A percentile compares a stretch with the other conserved stretches of the same genome.
These are phyloP conservation scores for Metridium senile DNA, from an alignment of 92 coral and sea anemone genomes.

Conservation along the genomic window DNA sequence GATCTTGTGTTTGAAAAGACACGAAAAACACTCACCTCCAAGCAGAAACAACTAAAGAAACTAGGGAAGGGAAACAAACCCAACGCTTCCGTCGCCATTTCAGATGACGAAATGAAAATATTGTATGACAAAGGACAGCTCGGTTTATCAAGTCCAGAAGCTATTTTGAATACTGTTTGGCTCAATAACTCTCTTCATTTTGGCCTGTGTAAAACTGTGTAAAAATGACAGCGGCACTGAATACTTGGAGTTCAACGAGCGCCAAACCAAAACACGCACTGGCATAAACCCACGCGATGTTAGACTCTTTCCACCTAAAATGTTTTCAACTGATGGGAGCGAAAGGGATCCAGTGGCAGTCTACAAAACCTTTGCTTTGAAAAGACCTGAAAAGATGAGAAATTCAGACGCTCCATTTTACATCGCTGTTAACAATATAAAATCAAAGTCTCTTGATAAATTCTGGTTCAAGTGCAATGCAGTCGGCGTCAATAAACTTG, in stretches of 20 bases:
- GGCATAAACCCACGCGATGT: conserved; percentile 54
- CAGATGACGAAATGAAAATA: conserved; percentile 25
- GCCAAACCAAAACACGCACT: conserved; percentile 63
- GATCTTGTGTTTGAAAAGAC: conserved; percentile 39
- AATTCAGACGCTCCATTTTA: conserved; percentile 57
- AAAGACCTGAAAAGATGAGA: conserved; percentile 65
- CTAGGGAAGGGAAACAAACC: conserved; percentile 16
- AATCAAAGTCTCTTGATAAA: conserved; percentile 5
- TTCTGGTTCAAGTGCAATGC: conserved; percentile 37
- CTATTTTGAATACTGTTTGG: conserved; percentile 36
- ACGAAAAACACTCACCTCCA: conserved; percentile 35
- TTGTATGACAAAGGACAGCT: conserved; percentile 24
- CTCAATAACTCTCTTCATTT: conserved; percentile 44
- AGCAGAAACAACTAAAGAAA: conserved; percentile 30
- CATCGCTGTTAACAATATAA: conserved; percentile 52
- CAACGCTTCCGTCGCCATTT: not conserved
- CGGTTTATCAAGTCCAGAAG: conserved; percentile 43
- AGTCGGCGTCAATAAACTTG: conserved; percentile 37
- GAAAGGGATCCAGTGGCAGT: conserved; percentile 60
- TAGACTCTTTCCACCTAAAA: conserved; percentile 49
- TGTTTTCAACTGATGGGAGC: conserved; percentile 60
- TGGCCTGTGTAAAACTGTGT: conserved; percentile 5
- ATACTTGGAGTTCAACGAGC: conserved; percentile 49
- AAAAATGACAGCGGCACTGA: conserved; percentile 25
- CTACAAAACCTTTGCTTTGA: conserved; percentile 58